Evolutionary conservation across 2,888 invertebrate species (phyloP).

Genomic region (Leptogaster cylindrica): DNA sequence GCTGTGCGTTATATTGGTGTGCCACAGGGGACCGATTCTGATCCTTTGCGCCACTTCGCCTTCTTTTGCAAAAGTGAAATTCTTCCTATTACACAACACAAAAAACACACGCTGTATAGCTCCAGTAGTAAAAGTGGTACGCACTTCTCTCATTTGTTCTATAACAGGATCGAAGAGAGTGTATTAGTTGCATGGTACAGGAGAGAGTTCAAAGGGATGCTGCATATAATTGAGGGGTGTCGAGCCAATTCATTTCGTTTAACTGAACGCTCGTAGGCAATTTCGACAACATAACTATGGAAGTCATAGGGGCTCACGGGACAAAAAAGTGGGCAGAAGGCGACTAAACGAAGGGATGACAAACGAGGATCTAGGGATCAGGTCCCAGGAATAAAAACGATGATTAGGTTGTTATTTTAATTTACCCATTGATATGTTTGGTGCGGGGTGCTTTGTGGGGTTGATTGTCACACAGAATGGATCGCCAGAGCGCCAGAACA

Average conservation of each 20-base stretch:
- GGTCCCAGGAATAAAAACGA: slow-evolving; percentile 51
- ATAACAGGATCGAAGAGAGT: background rate
- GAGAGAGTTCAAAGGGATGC: slow-evolving; percentile 40
- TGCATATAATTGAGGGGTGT: slow-evolving; percentile 51
- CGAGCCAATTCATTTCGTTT: slow-evolving; percentile 53
- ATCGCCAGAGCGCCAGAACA: slow-evolving; percentile 8
- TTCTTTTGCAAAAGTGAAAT: slow-evolving; percentile 22
- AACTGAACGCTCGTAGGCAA: slow-evolving; percentile 48
- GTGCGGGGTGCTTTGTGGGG: slow-evolving; percentile 49
- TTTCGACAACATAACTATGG: slow-evolving; percentile 32
- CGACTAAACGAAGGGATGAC: slow-evolving; percentile 28
- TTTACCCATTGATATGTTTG: slow-evolving; percentile 62
- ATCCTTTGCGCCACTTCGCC: slow-evolving; percentile 44
- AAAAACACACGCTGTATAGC: slow-evolving; percentile 14
- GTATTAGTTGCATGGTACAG: slow-evolving; percentile 9
- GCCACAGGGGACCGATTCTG: slow-evolving; percentile 63
- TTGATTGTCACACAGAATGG: slow-evolving; percentile 43
- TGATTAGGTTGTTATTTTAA: slow-evolving; percentile 64
- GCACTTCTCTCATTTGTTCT: background rate
- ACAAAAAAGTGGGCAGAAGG: slow-evolving; percentile 38
- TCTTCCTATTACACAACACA: slow-evolving; percentile 12
- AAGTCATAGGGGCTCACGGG: slow-evolving; percentile 12
- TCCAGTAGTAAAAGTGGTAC: slow-evolving; percentile 2
- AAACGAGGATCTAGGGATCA: slow-evolving; percentile 46
- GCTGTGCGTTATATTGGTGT: slow-evolving; percentile 61